A percentile compares a stretch with the other conserved stretches of the same genome.
phyloP scores from a whole-genome alignment of 2,797 vertebrate genomes.

The Chelonia mydas region DNA sequence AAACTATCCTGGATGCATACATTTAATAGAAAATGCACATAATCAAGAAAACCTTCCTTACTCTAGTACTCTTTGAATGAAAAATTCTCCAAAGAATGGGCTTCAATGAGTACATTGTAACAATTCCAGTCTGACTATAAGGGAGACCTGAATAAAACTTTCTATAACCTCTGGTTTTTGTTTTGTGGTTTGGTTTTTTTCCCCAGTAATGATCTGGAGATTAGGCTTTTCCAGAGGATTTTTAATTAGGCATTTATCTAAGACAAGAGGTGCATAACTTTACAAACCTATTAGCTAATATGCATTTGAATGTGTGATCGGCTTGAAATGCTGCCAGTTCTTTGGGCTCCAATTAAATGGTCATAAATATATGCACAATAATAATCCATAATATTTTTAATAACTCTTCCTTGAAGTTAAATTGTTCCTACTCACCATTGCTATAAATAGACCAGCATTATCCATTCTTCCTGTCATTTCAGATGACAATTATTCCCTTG shows the following conservation, averaged over 20 bases:
- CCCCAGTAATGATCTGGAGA: constrained; percentile 30
- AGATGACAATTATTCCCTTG: background rate
- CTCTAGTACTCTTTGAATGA: background rate
- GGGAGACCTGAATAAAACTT: too few relatives aligned
- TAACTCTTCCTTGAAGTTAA: constrained; percentile 55
- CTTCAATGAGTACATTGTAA: background rate
- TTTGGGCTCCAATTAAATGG: constrained; percentile 59
- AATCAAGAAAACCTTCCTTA: background rate
- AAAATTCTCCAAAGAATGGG: background rate
- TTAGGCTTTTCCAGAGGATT: constrained; percentile 17
- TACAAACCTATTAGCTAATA: constrained; percentile 57
- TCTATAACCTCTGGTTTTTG: background rate
- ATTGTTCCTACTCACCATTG: constrained; percentile 21
- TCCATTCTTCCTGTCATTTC: background rate
- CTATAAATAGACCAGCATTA: constrained; percentile 34
- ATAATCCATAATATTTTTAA: constrained; percentile 32
- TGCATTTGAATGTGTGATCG: constrained; percentile 56
- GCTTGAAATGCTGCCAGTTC: constrained; percentile 57
- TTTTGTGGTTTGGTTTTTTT: background rate
- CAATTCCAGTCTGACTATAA: background rate
- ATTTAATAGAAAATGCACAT: background rate
- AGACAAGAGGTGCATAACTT: constrained; percentile 58
- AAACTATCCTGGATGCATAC: background rate
- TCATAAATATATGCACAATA: constrained; percentile 50
- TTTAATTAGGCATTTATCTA: constrained; percentile 71